Evolutionary conservation across 2,797 vertebrate genomes (phyloP).

Genomic region (Mastacembelus armatus): DNA sequence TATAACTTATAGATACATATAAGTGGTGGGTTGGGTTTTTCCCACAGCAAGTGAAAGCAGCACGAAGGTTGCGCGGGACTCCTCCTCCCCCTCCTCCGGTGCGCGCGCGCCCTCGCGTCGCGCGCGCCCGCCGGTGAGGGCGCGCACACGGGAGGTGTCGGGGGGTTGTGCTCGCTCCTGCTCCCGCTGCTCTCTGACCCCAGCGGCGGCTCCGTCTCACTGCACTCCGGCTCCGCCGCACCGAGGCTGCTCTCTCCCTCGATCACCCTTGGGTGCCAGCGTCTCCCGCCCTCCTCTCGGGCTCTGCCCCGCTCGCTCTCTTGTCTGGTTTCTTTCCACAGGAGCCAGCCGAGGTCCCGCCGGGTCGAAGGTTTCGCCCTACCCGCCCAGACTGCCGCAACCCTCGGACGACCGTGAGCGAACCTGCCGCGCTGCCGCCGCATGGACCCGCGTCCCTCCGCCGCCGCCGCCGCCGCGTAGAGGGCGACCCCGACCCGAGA

Average conservation of each 20-base stretch:
- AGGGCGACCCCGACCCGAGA: conserved; percentile 89
- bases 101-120: conserved; percentile 33
- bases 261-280: conserved; percentile 77
- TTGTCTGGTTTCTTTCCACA: conserved; percentile 78
- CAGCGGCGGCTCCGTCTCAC: conserved; percentile 88
- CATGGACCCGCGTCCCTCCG: conserved; percentile 87
- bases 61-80: conserved; percentile 48
- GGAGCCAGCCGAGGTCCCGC: conserved; percentile 87
- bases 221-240: conserved; percentile 84
- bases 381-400: conserved; percentile 81
- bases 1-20: too few species aligned
- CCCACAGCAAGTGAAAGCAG: conserved; percentile 58
- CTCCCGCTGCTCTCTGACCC: conserved; percentile 87
- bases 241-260: conserved; percentile 77
- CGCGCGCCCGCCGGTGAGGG: conserved; percentile 65
- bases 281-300: conserved; percentile 79
- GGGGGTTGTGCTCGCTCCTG: conserved; percentile 79
- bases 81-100: neutral
- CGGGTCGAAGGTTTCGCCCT: conserved; percentile 96
- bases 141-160: conserved; percentile 71
- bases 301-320: conserved; percentile 53
- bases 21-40: conserved; percentile 26
- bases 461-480: conserved; percentile 73
- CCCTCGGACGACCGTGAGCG: conserved; percentile 70
- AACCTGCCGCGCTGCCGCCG: conserved; percentile 64